A percentile compares a stretch with the other conserved stretches of the same genome.
These are phyloP conservation scores for Elmis aenea DNA, from an alignment of 2,888 invertebrate species.

Conservation along the genomic window DNA sequence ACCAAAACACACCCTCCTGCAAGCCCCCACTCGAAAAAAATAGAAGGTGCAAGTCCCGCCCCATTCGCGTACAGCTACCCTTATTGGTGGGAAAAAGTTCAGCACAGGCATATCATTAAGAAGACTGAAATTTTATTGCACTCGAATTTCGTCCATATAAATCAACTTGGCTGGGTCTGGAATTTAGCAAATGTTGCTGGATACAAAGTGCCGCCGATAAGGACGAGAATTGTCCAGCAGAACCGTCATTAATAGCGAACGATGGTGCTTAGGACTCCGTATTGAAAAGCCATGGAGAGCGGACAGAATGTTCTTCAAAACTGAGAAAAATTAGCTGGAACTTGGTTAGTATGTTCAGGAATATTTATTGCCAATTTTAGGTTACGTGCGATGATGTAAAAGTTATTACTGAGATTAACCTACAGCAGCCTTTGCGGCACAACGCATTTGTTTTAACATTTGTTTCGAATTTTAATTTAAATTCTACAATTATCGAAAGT, in stretches of 20 bases:
- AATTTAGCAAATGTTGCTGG: constrained; percentile 23
- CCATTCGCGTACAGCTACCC: constrained; percentile 29
- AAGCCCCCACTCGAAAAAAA: constrained; percentile 42
- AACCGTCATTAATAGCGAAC: constrained; percentile 40
- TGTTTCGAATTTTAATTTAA: no score
- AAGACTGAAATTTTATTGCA: constrained; percentile 45
- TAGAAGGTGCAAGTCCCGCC: constrained; percentile 27
- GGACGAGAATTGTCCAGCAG: constrained; percentile 32
- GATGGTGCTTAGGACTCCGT: constrained; percentile 32
- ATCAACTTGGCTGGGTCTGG: constrained; percentile 34
- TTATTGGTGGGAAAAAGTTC: constrained; percentile 47
- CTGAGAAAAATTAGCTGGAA: constrained; percentile 39
- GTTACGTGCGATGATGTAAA: no score
- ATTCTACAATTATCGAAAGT: no score
- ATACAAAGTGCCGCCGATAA: constrained; percentile 27
- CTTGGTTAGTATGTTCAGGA: constrained; percentile 28
- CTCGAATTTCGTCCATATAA: constrained; percentile 45
- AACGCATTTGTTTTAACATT: no score
- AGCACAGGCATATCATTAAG: constrained; percentile 47
- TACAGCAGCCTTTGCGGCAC: no score
- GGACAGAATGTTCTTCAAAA: constrained; percentile 37
- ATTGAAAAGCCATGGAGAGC: constrained; percentile 26
- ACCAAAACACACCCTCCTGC: constrained; percentile 22
- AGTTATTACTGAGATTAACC: no score
- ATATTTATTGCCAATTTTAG: constrained; percentile 40